A percentile compares a stretch with the other conserved stretches of the same genome.
Conservation (phyloP, 2,113 vertebrate genomes). For the Ardeotis arabs region DNA sequence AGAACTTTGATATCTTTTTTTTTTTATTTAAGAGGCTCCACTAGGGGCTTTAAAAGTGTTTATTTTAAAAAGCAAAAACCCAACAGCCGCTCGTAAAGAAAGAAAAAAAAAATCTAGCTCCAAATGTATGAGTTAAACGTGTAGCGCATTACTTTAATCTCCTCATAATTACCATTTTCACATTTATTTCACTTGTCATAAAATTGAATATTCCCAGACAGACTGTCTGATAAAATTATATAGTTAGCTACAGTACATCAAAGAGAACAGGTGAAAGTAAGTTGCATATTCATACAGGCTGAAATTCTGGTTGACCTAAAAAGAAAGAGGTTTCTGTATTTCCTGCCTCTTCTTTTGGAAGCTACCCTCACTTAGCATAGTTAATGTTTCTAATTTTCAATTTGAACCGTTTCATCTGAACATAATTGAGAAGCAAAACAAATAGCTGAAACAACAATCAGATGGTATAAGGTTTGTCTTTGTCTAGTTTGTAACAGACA, state of each 20-base stretch:
- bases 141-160: neutral
- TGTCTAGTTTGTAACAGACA: neutral
- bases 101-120: neutral
- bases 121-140: neutral
- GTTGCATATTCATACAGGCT: neutral
- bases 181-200: conserved; percentile 10
- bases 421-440: neutral
- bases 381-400: neutral
- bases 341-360: neutral
- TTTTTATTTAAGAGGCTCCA: neutral
- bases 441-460: neutral
- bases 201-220: conserved; percentile 14
- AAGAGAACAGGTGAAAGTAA: conserved; percentile 9
- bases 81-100: neutral
- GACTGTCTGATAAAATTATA: conserved; percentile 21
- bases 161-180: neutral
- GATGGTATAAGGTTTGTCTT: neutral
- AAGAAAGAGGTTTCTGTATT: neutral
- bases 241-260: neutral
- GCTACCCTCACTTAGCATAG: neutral
- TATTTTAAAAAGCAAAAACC: neutral
- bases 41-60: neutral
- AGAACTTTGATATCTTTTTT: neutral
- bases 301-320: neutral
- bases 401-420: neutral